Percentiles rank a stretch among this genome's conserved stretches.
Conservation (phyloP, 35 echinoderm and acorn worm species). For the Acanthaster planci region DNA sequence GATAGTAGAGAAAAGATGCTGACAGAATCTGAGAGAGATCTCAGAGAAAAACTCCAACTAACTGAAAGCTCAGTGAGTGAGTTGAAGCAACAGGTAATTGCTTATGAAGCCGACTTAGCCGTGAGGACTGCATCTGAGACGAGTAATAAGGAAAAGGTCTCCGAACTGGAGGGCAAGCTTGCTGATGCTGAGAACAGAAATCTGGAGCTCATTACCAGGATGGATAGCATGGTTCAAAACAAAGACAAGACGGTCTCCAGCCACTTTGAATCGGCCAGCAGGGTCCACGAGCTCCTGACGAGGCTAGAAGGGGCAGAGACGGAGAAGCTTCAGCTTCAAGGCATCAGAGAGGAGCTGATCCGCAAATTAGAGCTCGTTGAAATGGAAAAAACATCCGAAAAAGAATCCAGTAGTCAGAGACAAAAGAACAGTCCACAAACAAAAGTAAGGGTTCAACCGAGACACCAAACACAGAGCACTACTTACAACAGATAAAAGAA, state of each 20-base stretch:
- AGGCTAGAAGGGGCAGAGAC: constrained; percentile 62
- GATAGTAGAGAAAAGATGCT: constrained; percentile 60
- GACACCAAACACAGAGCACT: background rate
- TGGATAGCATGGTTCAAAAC: constrained; percentile 75
- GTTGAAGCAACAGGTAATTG: constrained; percentile 35
- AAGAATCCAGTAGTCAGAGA: background rate
- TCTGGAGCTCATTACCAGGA: constrained; percentile 53
- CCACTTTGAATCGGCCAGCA: constrained; percentile 81
- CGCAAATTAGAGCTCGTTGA: constrained; percentile 56
- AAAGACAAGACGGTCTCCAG: constrained; percentile 66
- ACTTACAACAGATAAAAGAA: constrained; percentile 4
- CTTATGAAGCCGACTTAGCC: constrained; percentile 38
- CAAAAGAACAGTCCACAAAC: background rate
- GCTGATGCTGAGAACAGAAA: constrained; percentile 53
- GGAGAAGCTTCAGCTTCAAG: constrained; percentile 55
- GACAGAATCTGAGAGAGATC: constrained; percentile 47
- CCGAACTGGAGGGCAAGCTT: constrained; percentile 66
- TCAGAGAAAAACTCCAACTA: constrained; percentile 35
- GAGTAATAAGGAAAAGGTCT: constrained; percentile 36
- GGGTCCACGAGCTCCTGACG: constrained; percentile 70
- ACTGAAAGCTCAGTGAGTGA: constrained; percentile 32
- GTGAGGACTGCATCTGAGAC: constrained; percentile 2
- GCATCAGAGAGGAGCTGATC: constrained; percentile 49
- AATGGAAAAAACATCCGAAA: background rate
- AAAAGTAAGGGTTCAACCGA: too few species aligned